phyloP scores from a whole-genome alignment of 2,888 invertebrate genomes.

The Xanthia icteritia region DNA sequence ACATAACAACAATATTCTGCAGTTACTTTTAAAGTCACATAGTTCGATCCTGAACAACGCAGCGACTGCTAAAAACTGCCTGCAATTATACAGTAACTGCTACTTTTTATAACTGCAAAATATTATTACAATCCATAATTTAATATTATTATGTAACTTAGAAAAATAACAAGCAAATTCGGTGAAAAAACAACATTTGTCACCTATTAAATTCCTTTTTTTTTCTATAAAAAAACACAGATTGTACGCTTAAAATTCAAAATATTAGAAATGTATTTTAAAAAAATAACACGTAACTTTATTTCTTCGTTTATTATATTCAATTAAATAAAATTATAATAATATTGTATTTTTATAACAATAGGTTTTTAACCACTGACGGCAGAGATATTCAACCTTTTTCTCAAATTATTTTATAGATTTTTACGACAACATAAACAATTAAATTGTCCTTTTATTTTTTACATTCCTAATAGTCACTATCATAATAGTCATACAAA shows the following conservation, averaged over 20 bases:
- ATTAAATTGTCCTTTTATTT: slow-evolving; percentile 34
- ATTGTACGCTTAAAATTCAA: slow-evolving; percentile 11
- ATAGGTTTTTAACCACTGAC: slow-evolving; percentile 44
- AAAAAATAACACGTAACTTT: slow-evolving; percentile 49
- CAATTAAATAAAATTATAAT: slow-evolving; percentile 35
- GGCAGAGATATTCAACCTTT: slow-evolving; percentile 36
- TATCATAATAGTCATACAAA: slow-evolving; percentile 16
- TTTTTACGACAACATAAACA: slow-evolving; percentile 15
- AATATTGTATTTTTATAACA: slow-evolving; percentile 45
- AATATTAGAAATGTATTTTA: slow-evolving; percentile 39
- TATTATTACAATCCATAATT: slow-evolving; percentile 28
- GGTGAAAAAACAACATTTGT: slow-evolving; percentile 44
- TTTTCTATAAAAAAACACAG: not conserved
- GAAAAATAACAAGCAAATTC: slow-evolving; percentile 55
- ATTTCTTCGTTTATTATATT: slow-evolving; percentile 8
- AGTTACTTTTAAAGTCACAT: not conserved
- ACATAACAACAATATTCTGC: slow-evolving; percentile 34
- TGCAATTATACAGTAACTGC: slow-evolving; percentile 7
- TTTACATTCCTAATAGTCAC: slow-evolving; percentile 12
- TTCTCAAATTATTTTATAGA: not conserved
- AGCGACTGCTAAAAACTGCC: slow-evolving; percentile 26
- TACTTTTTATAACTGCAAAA: slow-evolving; percentile 27
- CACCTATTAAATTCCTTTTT: slow-evolving; percentile 22
- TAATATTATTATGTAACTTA: slow-evolving; percentile 37
- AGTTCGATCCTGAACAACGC: not conserved